A percentile compares a stretch with the other conserved stretches of the same genome.
phyloP scores from a whole-genome alignment of 2,888 invertebrate genomes.

The Peribatodes rhomboidaria region DNA sequence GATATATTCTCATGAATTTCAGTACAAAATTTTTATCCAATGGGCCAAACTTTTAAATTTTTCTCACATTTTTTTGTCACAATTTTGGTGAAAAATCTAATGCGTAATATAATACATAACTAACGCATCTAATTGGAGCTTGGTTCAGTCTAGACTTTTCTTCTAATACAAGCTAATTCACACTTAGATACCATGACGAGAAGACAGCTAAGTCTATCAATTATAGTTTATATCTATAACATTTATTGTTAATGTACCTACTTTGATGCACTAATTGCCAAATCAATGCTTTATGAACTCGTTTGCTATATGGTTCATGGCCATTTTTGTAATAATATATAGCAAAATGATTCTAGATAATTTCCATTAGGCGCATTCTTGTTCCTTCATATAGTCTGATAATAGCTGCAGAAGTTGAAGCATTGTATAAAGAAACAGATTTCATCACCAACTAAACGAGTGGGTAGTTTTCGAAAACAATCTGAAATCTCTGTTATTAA shows the following conservation, averaged over 20 bases:
- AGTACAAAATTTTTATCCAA: constrained; percentile 72
- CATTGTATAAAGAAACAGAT: too few relatives aligned
- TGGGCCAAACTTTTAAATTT: constrained; percentile 67
- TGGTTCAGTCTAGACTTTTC: constrained; percentile 82
- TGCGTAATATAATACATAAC: constrained; percentile 65
- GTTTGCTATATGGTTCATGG: neutral
- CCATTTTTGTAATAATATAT: neutral
- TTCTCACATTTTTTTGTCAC: constrained; percentile 64
- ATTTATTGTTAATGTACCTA: constrained; percentile 45
- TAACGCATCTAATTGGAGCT: constrained; percentile 79
- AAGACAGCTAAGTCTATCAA: constrained; percentile 68
- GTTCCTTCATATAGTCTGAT: neutral
- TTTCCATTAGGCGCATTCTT: neutral
- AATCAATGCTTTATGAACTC: constrained; percentile 2
- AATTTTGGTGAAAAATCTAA: constrained; percentile 78
- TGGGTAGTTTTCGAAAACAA: too few relatives aligned
- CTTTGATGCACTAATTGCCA: constrained; percentile 60
- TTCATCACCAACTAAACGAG: too few relatives aligned
- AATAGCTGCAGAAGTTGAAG: neutral
- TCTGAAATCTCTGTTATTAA: too few relatives aligned
- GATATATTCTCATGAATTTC: constrained; percentile 53
- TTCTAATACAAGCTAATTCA: constrained; percentile 75
- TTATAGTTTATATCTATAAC: constrained; percentile 51
- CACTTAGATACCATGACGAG: constrained; percentile 68
- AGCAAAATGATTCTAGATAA: neutral